Conservation (phyloP, 1,140 invertebrate species). For the Drosophila bocki region DNA sequence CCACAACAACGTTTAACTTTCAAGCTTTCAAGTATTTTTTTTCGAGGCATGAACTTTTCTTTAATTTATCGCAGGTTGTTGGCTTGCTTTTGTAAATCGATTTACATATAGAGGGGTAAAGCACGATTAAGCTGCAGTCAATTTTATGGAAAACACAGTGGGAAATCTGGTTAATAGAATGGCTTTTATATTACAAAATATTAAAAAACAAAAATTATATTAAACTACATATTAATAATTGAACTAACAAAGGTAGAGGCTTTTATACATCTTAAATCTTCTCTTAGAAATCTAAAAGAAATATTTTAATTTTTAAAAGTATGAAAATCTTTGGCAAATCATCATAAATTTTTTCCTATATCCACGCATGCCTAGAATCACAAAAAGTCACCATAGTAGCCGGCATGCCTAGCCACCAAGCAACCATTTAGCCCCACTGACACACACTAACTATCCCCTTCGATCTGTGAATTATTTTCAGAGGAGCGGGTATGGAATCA, state of each 20-base stretch:
- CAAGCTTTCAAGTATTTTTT: constrained; percentile 16
- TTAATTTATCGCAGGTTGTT: constrained; percentile 36
- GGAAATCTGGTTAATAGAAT: not conserved
- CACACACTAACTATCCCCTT: constrained; percentile 13
- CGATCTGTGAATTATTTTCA: constrained; percentile 57
- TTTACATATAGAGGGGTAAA: constrained; percentile 45
- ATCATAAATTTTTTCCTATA: not conserved
- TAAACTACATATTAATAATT: too few species aligned
- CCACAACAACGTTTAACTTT: constrained; percentile 35
- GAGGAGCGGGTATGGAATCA: constrained; percentile 85
- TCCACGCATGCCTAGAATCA: constrained; percentile 18
- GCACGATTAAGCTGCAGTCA: not conserved
- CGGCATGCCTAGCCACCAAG: constrained; percentile 27
- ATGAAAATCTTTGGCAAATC: not conserved
- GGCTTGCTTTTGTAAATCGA: constrained; percentile 62
- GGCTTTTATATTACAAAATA: not conserved
- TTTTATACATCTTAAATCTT: not conserved
- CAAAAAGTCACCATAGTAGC: constrained; percentile 4
- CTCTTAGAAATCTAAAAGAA: not conserved
- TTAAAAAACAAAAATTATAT: not conserved
- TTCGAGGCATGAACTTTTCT: constrained; percentile 17
- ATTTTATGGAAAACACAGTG: not conserved
- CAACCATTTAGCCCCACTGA: not conserved
- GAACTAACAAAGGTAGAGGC: not conserved
- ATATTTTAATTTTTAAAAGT: not conserved